A percentile compares a stretch with the other conserved stretches of the same genome.
Conservation (phyloP, 1,140 invertebrate species). For the Tetraneura akinire region DNA sequence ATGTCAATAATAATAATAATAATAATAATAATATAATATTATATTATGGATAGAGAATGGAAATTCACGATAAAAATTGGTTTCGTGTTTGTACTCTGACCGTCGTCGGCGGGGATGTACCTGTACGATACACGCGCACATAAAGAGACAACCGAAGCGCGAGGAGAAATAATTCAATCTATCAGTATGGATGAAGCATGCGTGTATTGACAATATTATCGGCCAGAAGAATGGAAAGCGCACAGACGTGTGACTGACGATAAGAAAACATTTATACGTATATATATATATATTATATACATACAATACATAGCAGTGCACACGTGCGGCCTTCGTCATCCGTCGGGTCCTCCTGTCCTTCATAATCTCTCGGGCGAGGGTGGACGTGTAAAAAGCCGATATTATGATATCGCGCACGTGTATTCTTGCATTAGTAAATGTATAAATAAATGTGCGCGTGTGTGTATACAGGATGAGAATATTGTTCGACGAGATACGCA, state of each 20-base stretch:
- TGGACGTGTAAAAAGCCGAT: slow-evolving; percentile 7
- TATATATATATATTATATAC: background rate
- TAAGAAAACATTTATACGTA: slow-evolving; percentile 16
- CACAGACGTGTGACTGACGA: slow-evolving; percentile 39
- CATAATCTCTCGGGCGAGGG: too few relatives aligned
- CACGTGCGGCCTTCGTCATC: background rate
- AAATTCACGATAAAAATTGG: too few relatives aligned
- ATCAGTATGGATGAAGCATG: background rate
- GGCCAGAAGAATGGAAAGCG: background rate
- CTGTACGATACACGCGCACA: too few relatives aligned
- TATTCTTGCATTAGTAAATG: too few relatives aligned
- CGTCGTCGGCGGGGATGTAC: too few relatives aligned
- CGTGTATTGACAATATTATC: background rate
- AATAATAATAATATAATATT: too few relatives aligned
- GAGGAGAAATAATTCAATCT: slow-evolving; percentile 3
- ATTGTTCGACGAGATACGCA: background rate
- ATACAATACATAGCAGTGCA: background rate
- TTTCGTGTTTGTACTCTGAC: too few relatives aligned
- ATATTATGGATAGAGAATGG: too few relatives aligned
- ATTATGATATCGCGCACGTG: too few relatives aligned
- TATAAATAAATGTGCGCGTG: too few relatives aligned
- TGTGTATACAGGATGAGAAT: background rate
- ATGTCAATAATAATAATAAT: too few relatives aligned
- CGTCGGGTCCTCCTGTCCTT: too few relatives aligned
- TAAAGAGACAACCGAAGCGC: background rate